A percentile compares a stretch with the other conserved stretches of the same genome.
phyloP scores from a whole-genome alignment of 2,797 vertebrate species.

The Taenioides sp. region DNA sequence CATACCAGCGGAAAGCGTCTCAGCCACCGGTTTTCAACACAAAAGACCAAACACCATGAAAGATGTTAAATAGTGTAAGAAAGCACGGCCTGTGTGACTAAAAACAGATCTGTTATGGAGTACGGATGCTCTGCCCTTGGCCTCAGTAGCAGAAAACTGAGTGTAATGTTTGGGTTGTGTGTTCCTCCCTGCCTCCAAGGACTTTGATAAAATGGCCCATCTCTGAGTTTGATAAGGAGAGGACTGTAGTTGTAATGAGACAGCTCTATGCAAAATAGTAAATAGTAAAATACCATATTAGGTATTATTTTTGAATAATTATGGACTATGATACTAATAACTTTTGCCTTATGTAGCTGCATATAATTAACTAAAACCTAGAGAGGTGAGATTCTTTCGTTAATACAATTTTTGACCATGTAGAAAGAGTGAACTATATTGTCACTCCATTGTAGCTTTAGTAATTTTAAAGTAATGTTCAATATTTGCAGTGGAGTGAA shows the following conservation, averaged over 20 bases:
- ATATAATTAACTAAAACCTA: neutral
- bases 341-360: neutral
- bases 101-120: slow-evolving; percentile 46
- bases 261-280: neutral
- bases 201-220: slow-evolving; percentile 58
- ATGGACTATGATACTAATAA: too few relatives aligned
- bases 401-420: neutral
- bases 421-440: neutral
- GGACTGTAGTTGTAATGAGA: slow-evolving; percentile 35
- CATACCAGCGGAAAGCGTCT: slow-evolving; percentile 50
- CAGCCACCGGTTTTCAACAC: slow-evolving; percentile 30
- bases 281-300: neutral
- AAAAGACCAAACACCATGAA: slow-evolving; percentile 42
- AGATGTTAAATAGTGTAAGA: slow-evolving; percentile 29
- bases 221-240: slow-evolving; percentile 53
- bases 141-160: slow-evolving; percentile 65
- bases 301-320: too few relatives aligned
- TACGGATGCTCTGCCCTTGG: slow-evolving; percentile 62
- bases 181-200: slow-evolving; percentile 61
- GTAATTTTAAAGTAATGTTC: neutral
- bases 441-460: neutral
- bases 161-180: slow-evolving; percentile 61
- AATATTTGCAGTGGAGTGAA: slow-evolving; percentile 1
- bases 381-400: neutral
- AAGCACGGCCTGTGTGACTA: slow-evolving; percentile 20